phyloP scores from a whole-genome alignment of 2,797 vertebrate species.

The Cuniculus paca region DNA sequence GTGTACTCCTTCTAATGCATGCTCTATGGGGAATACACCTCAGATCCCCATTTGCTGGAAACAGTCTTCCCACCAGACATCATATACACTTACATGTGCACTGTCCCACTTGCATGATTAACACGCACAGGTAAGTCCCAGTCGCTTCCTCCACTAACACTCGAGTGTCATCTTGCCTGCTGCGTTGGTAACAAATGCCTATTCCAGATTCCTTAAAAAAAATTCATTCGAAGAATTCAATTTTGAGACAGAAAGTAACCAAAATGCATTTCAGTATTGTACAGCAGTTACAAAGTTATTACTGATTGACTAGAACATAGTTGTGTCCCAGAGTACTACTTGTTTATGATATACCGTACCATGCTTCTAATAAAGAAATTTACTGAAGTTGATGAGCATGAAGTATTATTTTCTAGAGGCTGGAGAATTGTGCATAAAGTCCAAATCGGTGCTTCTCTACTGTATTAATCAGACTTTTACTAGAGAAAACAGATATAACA shows the following conservation, averaged over 20 bases:
- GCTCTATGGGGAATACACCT: accelerated
- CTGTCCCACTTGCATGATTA: accelerated
- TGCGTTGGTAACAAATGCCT: background rate
- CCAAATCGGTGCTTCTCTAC: background rate
- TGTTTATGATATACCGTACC: background rate
- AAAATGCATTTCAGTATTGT: background rate
- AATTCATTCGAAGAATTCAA: background rate
- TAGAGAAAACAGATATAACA: too few species aligned
- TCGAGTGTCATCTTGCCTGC: background rate
- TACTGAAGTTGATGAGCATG: background rate
- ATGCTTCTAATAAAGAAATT: background rate
- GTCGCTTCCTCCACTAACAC: background rate
- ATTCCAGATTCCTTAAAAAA: background rate
- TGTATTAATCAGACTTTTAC: too few species aligned
- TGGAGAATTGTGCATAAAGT: background rate
- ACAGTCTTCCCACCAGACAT: background rate
- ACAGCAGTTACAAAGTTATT: too few species aligned
- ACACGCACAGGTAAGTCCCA: background rate
- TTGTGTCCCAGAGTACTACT: background rate
- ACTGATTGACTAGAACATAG: background rate
- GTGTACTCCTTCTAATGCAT: background rate
- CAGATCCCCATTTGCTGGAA: background rate
- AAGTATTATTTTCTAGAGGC: background rate
- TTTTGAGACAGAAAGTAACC: background rate
- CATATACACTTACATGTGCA: too few species aligned